Evolutionary conservation across 2,888 invertebrate species (phyloP).

Genomic region (Metalampra italica): DNA sequence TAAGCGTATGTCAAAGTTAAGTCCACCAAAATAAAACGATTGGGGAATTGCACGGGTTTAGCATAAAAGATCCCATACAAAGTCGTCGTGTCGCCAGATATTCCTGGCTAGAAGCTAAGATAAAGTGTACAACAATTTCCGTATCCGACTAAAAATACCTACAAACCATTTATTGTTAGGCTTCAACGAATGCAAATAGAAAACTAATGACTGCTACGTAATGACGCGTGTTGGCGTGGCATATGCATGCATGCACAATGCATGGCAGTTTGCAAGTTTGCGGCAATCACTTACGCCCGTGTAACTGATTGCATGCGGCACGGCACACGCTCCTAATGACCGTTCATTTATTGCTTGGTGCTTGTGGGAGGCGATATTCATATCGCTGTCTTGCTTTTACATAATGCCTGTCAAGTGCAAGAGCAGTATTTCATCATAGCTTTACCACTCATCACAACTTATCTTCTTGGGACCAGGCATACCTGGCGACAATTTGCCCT

Average conservation of each 20-base stretch:
- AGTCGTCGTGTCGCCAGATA: no score
- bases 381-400: conserved; percentile 15
- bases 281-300: conserved; percentile 50
- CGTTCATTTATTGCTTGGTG: conserved; percentile 6
- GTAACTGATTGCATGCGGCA: conserved; percentile 47
- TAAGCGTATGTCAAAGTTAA: no score
- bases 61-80: no score
- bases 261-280: conserved; percentile 13
- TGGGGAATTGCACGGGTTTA: no score
- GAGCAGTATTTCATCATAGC: neutral
- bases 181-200: conserved; percentile 6
- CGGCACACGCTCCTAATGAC: conserved; percentile 18
- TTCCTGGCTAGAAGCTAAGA: no score
- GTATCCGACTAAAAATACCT: no score
- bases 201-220: conserved; percentile 6
- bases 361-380: conserved; percentile 10
- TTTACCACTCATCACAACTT: no score
- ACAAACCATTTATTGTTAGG: no score
- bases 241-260: conserved; percentile 12
- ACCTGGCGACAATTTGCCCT: no score
- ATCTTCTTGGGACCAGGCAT: neutral
- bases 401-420: conserved; percentile 6
- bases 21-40: no score
- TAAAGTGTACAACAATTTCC: no score
- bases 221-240: conserved; percentile 2